Conservation (phyloP, 2,888 invertebrate genomes). For the Zaprionus obscuricornis region DNA sequence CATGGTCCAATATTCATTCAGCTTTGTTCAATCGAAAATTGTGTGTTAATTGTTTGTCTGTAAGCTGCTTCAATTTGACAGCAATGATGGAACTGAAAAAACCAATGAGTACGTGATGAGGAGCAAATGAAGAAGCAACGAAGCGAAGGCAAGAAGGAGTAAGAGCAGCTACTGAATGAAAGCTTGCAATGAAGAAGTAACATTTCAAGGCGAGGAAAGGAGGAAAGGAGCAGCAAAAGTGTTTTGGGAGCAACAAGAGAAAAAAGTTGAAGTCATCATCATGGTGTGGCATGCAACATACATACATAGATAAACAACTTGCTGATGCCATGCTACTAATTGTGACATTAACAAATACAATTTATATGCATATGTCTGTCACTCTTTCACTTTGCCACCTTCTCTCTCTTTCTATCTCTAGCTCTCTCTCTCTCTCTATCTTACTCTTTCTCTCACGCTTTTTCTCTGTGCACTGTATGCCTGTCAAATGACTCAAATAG, state of each 20-base stretch:
- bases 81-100: constrained; percentile 1
- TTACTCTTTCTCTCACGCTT: neutral
- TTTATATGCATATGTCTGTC: constrained; percentile 11
- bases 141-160: neutral
- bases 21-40: constrained; percentile 28
- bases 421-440: too few species aligned
- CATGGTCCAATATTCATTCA: too few species aligned
- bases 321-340: constrained; percentile 37
- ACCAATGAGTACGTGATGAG: constrained; percentile 10
- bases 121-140: neutral
- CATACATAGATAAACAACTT: too few species aligned
- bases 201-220: too few species aligned
- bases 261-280: too few species aligned
- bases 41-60: constrained; percentile 51
- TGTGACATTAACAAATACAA: constrained; percentile 40
- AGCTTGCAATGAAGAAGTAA: too few species aligned
- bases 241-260: constrained; percentile 10
- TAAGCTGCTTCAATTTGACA: constrained; percentile 39
- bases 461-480: neutral
- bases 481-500: constrained; percentile 47
- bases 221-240: neutral
- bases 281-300: too few species aligned
- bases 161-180: too few species aligned
- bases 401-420: too few species aligned
- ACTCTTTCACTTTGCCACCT: neutral